These are phyloP conservation scores for Drosophila repleta DNA, from an alignment of 1,140 invertebrate genomes.

Conservation along the genomic window DNA sequence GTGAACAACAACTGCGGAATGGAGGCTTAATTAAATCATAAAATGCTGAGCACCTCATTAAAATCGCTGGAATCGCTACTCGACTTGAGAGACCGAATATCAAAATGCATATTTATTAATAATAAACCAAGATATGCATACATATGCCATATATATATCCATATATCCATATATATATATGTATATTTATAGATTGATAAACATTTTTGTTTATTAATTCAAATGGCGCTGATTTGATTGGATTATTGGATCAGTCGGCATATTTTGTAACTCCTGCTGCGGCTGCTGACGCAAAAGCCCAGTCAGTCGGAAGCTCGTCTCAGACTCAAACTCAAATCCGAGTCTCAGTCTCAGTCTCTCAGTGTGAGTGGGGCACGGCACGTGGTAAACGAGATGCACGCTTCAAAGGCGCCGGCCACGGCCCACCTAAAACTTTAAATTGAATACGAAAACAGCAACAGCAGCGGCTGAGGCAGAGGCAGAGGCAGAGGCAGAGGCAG, in stretches of 20 bases:
- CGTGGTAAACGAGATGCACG: constrained; percentile 76
- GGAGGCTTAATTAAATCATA: constrained; percentile 80
- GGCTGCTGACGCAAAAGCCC: constrained; percentile 35
- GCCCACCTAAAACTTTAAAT: constrained; percentile 71
- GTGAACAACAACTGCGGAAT: constrained; percentile 36
- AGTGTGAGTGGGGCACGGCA: constrained; percentile 55
- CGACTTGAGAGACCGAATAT: constrained; percentile 62
- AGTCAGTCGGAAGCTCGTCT: constrained; percentile 9
- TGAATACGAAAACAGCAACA: constrained; percentile 51
- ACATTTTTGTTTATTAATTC: constrained; percentile 78
- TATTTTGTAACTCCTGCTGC: constrained; percentile 41
- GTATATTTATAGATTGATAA: constrained; percentile 57
- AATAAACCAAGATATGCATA: constrained; percentile 11
- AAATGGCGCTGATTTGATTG: constrained; percentile 75
- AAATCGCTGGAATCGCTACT: constrained; percentile 77
- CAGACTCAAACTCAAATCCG: neutral
- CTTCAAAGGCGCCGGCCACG: constrained; percentile 77
- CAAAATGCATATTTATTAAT: constrained; percentile 59
- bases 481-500: neutral
- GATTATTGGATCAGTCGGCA: constrained; percentile 59
- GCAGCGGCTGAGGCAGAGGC: constrained; percentile 1
- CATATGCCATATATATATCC: too few species aligned
- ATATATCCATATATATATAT: constrained; percentile 2
- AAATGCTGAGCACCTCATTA: constrained; percentile 80
- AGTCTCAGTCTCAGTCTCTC: neutral